Base-by-base conservation (phyloP, 1,140 invertebrate species). In the Aradophagus sp. region DNA sequence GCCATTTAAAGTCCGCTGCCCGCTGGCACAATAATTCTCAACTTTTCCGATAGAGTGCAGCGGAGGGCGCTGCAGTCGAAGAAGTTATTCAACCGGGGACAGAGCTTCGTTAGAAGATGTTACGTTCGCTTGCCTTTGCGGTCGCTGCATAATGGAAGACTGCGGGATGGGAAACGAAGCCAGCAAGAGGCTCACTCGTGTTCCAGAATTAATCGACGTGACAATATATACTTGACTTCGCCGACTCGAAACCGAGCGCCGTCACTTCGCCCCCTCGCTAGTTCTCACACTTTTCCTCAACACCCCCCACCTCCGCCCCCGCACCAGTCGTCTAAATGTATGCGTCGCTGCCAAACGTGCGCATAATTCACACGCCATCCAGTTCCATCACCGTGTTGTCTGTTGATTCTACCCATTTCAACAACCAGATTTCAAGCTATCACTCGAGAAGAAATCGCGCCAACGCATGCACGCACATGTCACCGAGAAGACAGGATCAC, bases 151-250 rank as follows among this genome's bases (percentile, higher is more conserved):
- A 66, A 66, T 66, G 50, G 62, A 66, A 56, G 42, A 48, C 32
- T 31, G 48, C 48, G 48, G 42, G 42, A 50, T 34, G 29, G 56
- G 17, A 61, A 55, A 65, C 47, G 48, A 55, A 65, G 48, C 48
- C 34, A 39, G 47, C 23, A 47, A 55, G 61, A 65, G 50, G 50
- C 35, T 45, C 48, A 39, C 41, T 65, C 62, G 62, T 66, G 62
- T 56, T 35, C 52, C 62, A 53, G 50, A 66, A 66, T 66, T 66
- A 66, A 66, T 66, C 48, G 62, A 66, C 62, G 42, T 56, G 62
- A 66, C 50, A 66, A 55, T 52, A 66, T 41, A 66, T 52, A 66
- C 62, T 56, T 66, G 41, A 48, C 50, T 48, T 23, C 34, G 42
- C 7, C 35, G 20, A 11, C 42, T 59, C 48, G 32, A 36, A 59